A percentile compares a stretch with the other conserved stretches of the same genome.
Conservation (phyloP, 2,797 vertebrate genomes). For the Pelochelys cantorii region DNA sequence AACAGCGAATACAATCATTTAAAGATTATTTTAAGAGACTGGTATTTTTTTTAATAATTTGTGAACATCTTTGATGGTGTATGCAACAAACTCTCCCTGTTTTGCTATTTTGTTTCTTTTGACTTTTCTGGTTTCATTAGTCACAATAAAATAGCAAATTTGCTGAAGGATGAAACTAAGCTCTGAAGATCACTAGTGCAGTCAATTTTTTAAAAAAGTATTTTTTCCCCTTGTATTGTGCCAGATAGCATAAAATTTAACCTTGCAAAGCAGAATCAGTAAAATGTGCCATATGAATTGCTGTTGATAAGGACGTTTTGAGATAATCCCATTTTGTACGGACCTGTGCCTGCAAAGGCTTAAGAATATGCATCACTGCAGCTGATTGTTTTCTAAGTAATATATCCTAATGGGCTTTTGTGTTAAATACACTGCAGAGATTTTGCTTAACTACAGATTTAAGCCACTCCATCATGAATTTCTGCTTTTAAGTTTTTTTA, state of each 20-base stretch:
- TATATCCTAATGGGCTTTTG: conserved; percentile 37
- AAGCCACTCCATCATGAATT: conserved; percentile 54
- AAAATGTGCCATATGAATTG: conserved; percentile 52
- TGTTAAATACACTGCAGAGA: conserved; percentile 28
- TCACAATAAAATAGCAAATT: conserved; percentile 56
- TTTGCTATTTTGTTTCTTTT: conserved; percentile 46
- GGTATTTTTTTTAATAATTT: not conserved
- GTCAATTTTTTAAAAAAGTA: not conserved
- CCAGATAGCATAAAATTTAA: conserved; percentile 60
- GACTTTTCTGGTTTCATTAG: conserved; percentile 61
- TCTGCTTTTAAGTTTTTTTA: conserved; percentile 21
- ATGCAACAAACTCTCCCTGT: not conserved
- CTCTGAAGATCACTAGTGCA: not conserved
- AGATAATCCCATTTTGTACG: conserved; percentile 70
- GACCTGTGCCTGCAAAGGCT: conserved; percentile 59
- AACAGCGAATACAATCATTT: not conserved
- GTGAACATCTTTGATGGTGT: not conserved
- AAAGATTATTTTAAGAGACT: not conserved
- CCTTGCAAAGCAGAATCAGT: conserved; percentile 53
- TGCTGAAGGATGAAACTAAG: conserved; percentile 53
- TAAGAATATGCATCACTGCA: conserved; percentile 64
- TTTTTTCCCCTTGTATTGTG: not conserved
- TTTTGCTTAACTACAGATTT: conserved; percentile 64
- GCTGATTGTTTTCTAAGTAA: conserved; percentile 65
- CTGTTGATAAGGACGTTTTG: conserved; percentile 67